Evolutionary conservation across 2,888 invertebrate species (phyloP).

Genomic region (Eumacrocentrus americanus): DNA sequence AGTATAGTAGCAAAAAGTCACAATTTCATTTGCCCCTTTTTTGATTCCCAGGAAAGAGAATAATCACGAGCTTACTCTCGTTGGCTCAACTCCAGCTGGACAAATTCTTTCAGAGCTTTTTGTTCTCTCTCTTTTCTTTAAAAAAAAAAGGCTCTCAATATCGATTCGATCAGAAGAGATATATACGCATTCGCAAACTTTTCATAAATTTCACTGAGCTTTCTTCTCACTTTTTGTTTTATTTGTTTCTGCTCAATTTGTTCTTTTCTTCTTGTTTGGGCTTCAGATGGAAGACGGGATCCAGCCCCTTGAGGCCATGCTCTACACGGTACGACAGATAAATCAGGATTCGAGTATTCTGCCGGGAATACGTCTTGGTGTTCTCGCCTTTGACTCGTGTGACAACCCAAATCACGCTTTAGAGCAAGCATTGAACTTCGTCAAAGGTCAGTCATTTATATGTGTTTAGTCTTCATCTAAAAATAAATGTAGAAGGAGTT

Average conservation of each 20-base stretch:
- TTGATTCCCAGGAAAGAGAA: background rate
- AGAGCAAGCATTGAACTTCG: slow-evolving; percentile 63
- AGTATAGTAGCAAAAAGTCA: background rate
- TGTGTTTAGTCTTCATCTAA: too few species aligned
- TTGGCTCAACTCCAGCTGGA: background rate
- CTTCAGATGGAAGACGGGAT: slow-evolving; percentile 63
- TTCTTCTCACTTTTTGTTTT: background rate
- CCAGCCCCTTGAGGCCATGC: slow-evolving; percentile 65
- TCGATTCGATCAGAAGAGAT: background rate
- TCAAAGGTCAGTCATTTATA: slow-evolving; percentile 62
- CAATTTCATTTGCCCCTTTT: background rate
- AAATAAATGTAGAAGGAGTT: background rate
- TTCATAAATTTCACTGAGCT: background rate
- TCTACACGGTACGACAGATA: slow-evolving; percentile 63
- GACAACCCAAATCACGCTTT: slow-evolving; percentile 64
- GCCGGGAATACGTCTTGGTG: slow-evolving; percentile 63
- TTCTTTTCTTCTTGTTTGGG: background rate
- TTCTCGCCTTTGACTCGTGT: slow-evolving; percentile 64
- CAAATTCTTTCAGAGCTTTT: background rate
- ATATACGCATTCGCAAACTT: background rate
- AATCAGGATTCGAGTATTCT: slow-evolving; percentile 61
- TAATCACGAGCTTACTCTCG: background rate
- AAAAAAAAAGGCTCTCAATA: too few species aligned
- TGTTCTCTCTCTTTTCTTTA: too few species aligned
- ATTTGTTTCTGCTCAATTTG: background rate